Conservation (phyloP, 2,888 invertebrate species). For the Dyspetes luteomarginatus region DNA sequence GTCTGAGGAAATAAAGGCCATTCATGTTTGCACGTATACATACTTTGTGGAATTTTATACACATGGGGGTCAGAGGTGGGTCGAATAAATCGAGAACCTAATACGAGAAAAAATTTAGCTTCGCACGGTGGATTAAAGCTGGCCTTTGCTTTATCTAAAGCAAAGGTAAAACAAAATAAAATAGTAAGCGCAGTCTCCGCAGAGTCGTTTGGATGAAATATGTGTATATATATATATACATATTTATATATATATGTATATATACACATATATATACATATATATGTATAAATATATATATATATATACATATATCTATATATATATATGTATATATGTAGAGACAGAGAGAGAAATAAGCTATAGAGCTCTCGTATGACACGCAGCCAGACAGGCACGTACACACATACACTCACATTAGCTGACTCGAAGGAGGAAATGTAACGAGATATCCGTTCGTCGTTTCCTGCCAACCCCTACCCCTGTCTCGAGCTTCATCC, state of each 20-base stretch:
- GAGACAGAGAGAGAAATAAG: conserved; percentile 4
- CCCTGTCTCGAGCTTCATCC: conserved; percentile 15
- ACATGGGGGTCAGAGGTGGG: conserved; percentile 13
- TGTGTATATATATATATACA: background rate
- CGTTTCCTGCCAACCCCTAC: conserved; percentile 38
- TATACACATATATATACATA: no score
- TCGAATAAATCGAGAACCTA: conserved; percentile 22
- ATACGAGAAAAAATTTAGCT: background rate
- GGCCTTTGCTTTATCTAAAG: conserved; percentile 16
- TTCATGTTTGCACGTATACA: no score
- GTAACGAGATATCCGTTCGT: conserved; percentile 41
- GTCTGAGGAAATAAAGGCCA: background rate
- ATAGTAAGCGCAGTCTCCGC: conserved; percentile 19
- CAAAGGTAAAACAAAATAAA: conserved; percentile 13
- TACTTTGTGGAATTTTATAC: background rate
- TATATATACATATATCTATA: no score
- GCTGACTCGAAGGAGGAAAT: conserved; percentile 49
- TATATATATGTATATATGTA: no score
- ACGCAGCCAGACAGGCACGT: no score
- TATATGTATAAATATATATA: no score
- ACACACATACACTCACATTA: background rate
- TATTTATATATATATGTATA: no score
- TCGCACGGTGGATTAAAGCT: no score
- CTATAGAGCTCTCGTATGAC: conserved; percentile 24
- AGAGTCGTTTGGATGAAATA: conserved; percentile 31